Percentiles rank a stretch among this genome's conserved stretches.
phyloP scores from a whole-genome alignment of 2,888 invertebrate species.

The Tanypteryx hageni region DNA sequence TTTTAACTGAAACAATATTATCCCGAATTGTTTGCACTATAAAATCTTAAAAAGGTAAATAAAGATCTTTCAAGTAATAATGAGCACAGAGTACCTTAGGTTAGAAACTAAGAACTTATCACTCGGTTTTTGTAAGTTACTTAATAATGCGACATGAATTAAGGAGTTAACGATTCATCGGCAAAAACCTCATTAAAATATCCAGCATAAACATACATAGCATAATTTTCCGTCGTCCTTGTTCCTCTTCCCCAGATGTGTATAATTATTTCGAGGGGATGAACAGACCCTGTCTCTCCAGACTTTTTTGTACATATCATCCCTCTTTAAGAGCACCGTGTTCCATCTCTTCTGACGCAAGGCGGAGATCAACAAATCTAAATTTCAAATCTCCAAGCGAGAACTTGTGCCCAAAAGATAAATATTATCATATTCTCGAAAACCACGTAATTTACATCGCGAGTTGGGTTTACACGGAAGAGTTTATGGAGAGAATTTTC shows the following conservation, averaged over 20 bases:
- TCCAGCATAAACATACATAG: too few species aligned
- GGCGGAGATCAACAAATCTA: slow-evolving; percentile 60
- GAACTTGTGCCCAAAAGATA: slow-evolving; percentile 5
- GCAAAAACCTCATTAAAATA: too few species aligned
- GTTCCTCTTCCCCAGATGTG: neutral
- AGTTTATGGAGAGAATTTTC: slow-evolving; percentile 51
- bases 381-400: slow-evolving; percentile 47
- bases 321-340: neutral
- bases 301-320: neutral
- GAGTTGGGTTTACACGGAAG: slow-evolving; percentile 9
- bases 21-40: too few species aligned
- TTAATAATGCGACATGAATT: too few species aligned
- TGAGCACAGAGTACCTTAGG: too few species aligned
- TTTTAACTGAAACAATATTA: too few species aligned
- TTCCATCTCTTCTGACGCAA: neutral
- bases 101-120: too few species aligned
- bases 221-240: neutral
- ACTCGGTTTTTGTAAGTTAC: too few species aligned
- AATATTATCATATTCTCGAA: slow-evolving; percentile 53
- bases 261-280: slow-evolving; percentile 36
- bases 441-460: slow-evolving; percentile 50
- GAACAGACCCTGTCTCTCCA: slow-evolving; percentile 5
- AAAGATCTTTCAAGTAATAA: too few species aligned
- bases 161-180: too few species aligned
- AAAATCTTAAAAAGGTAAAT: too few species aligned